A percentile compares a stretch with the other conserved stretches of the same genome.
phyloP scores from a whole-genome alignment of 2,113 vertebrate genomes.

The Dipodomys merriami region DNA sequence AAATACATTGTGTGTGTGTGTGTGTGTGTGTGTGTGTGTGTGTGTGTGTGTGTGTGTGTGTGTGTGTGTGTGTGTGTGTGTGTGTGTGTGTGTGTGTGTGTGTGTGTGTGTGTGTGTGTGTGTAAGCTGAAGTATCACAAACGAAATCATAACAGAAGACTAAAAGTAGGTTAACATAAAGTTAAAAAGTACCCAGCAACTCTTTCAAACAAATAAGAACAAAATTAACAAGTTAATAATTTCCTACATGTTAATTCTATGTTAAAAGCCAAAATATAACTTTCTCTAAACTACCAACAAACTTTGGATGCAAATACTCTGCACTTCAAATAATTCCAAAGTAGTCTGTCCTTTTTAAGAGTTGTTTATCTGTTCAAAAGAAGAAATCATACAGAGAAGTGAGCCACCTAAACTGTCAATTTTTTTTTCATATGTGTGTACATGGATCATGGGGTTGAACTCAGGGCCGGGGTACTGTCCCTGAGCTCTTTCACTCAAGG shows the following conservation, averaged over 20 bases:
- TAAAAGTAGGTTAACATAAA: not conserved
- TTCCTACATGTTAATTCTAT: not conserved
- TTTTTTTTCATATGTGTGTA: too few species aligned
- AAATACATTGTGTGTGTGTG: too few species aligned
- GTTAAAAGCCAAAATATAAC: conserved; percentile 31
- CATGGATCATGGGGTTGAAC: too few species aligned
- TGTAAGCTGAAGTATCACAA: not conserved
- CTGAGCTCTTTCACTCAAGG: too few species aligned
- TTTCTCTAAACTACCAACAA: conserved; percentile 10
- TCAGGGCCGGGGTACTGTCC: too few species aligned
- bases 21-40: too few species aligned
- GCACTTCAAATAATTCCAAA: conserved; percentile 15
- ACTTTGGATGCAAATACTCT: not conserved
- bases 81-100: too few species aligned
- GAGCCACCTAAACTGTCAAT: not conserved
- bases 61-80: too few species aligned
- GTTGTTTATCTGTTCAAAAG: not conserved
- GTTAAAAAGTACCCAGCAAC: conserved; percentile 14
- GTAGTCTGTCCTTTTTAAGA: not conserved
- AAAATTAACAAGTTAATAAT: conserved; percentile 34
- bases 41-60: too few species aligned
- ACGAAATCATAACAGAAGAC: conserved; percentile 8
- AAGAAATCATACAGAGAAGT: not conserved
- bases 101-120: too few species aligned
- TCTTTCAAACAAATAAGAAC: not conserved